phyloP scores from a whole-genome alignment of 2,888 invertebrate species.

The Agrochola circellaris region DNA sequence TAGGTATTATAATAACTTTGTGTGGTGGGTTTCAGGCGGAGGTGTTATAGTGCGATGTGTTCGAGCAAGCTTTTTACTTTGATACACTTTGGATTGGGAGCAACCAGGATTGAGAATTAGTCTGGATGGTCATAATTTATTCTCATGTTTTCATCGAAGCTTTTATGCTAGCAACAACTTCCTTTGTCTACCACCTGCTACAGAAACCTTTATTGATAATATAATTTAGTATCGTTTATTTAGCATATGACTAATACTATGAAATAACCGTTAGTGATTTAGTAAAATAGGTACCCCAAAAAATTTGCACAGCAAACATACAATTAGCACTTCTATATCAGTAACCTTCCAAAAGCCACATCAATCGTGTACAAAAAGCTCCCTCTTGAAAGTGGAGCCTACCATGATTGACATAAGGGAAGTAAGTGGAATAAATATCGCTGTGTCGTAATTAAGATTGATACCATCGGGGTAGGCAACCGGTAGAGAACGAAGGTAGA shows the following conservation, averaged over 20 bases:
- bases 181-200: too few relatives aligned
- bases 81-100: not conserved
- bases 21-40: not conserved
- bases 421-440: conserved; percentile 67
- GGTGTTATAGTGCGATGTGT: not conserved
- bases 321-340: not conserved
- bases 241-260: not conserved
- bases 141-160: not conserved
- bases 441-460: conserved; percentile 71
- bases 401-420: conserved; percentile 48
- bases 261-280: not conserved
- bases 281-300: not conserved
- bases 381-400: conserved; percentile 21
- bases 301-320: not conserved
- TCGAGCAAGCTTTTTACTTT: not conserved
- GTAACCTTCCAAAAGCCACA: conserved; percentile 8
- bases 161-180: not conserved
- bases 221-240: not conserved
- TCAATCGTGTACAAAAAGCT: conserved; percentile 23
- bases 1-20: conserved; percentile 38
- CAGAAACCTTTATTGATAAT: too few relatives aligned
- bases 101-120: not conserved
- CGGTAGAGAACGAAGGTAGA: not conserved
- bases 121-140: not conserved
- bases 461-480: conserved; percentile 39